phyloP scores from a whole-genome alignment of 2,797 vertebrate genomes.

The Siniperca scherzeri region DNA sequence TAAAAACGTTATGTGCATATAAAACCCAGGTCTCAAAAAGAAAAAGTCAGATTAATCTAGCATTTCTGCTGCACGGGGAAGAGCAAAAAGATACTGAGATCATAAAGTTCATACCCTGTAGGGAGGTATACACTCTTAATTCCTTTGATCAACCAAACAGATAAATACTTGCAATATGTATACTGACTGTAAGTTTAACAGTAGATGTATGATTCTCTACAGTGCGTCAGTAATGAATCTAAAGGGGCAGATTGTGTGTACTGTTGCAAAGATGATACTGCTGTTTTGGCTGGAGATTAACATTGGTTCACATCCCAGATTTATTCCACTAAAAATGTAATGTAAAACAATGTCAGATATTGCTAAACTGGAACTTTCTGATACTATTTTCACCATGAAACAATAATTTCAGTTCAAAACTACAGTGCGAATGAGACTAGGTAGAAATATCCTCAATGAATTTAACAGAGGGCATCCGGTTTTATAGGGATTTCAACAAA shows the following conservation, averaged over 20 bases:
- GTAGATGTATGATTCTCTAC: not conserved
- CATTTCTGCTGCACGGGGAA: not conserved
- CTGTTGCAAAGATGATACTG: not conserved
- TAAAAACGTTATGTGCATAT: not conserved
- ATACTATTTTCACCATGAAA: not conserved
- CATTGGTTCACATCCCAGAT: not conserved
- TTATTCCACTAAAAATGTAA: no score
- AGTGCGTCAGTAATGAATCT: not conserved
- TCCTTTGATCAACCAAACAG: not conserved
- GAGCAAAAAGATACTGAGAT: not conserved
- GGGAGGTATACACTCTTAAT: not conserved
- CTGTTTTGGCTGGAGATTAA: not conserved
- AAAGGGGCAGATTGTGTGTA: not conserved
- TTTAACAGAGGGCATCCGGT: not conserved
- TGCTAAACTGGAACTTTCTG: not conserved
- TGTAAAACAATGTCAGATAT: not conserved
- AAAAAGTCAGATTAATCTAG: not conserved
- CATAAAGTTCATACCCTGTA: not conserved
- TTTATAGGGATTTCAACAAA: constrained; percentile 11
- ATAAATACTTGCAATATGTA: not conserved
- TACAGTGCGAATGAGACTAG: not conserved
- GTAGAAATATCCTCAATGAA: not conserved
- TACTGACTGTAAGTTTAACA: not conserved
- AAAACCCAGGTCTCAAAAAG: not conserved
- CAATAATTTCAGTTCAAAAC: not conserved